These are phyloP conservation scores for Melanotaenia pygmaea DNA, from an alignment of 2,797 vertebrate genomes.

Conservation along the genomic window DNA sequence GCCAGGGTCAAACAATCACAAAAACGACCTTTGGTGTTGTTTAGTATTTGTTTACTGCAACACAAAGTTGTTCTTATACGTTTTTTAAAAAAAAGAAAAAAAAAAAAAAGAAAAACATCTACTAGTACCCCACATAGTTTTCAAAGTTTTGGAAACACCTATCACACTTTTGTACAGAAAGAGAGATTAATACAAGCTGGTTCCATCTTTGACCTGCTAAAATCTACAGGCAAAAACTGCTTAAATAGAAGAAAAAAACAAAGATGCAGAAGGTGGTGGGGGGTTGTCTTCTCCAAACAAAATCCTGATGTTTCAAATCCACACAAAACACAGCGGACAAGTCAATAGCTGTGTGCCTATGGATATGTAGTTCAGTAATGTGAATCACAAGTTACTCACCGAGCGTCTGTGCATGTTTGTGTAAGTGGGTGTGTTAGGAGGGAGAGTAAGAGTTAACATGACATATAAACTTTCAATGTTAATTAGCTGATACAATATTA, in stretches of 20 bases:
- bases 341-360: conserved; percentile 59
- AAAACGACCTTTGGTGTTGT: conserved; percentile 26
- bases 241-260: conserved; percentile 3
- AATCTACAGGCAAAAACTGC: conserved; percentile 8
- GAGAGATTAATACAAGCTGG: conserved; percentile 13
- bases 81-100: neutral
- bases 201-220: conserved; percentile 25
- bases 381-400: conserved; percentile 67
- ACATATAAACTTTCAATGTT: conserved; percentile 24
- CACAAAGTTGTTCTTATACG: conserved; percentile 15
- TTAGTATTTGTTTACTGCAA: conserved; percentile 25
- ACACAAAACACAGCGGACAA: conserved; percentile 40
- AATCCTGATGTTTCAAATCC: conserved; percentile 34
- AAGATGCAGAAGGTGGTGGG: neutral
- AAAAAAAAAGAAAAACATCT: neutral
- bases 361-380: conserved; percentile 66
- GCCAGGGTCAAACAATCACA: conserved; percentile 65
- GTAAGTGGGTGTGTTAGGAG: neutral
- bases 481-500: conserved; percentile 24
- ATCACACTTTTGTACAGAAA: conserved; percentile 7
- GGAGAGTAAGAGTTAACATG: conserved; percentile 23
- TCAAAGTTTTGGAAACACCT: conserved; percentile 7
- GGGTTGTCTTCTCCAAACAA: conserved; percentile 16
- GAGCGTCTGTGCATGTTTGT: conserved; percentile 15
- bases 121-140: neutral